A percentile compares a stretch with the other conserved stretches of the same genome.
Conservation (phyloP, 1,140 invertebrate species). For the Scaptodrosophila lebanonensis region DNA sequence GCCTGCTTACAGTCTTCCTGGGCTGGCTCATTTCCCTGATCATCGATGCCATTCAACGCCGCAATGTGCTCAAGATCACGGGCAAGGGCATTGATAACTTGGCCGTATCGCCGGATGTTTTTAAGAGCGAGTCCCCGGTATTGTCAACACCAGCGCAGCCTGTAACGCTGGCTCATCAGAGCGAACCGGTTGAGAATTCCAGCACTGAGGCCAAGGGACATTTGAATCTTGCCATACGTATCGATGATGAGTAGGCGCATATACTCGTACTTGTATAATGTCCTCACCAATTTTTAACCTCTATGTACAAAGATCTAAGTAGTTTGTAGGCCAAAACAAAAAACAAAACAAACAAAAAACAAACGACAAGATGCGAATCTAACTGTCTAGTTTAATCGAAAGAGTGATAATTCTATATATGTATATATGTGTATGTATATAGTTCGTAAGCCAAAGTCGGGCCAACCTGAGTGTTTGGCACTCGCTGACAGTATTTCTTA, state of each 20-base stretch:
- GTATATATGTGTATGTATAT: too few species aligned
- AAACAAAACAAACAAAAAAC: too few species aligned
- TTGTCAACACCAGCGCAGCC: constrained; percentile 22
- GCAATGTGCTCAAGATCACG: constrained; percentile 60
- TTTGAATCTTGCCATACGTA: constrained; percentile 61
- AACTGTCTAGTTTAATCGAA: constrained; percentile 44
- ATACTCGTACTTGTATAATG: constrained; percentile 48
- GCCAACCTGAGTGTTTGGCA: constrained; percentile 3
- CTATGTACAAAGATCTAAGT: constrained; percentile 55
- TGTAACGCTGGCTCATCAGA: too few species aligned
- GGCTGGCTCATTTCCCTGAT: constrained; percentile 85
- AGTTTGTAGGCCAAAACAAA: constrained; percentile 15
- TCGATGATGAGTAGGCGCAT: constrained; percentile 55
- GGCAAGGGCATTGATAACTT: constrained; percentile 78
- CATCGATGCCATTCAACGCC: constrained; percentile 79
- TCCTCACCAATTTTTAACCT: constrained; percentile 54
- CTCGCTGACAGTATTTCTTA: constrained; percentile 43
- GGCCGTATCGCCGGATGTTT: constrained; percentile 43
- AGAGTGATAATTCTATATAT: constrained; percentile 61
- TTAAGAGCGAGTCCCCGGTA: constrained; percentile 38
- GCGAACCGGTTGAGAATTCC: constrained; percentile 7
- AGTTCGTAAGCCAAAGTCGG: constrained; percentile 34
- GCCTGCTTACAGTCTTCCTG: constrained; percentile 82
- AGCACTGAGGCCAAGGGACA: constrained; percentile 38
- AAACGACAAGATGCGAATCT: constrained; percentile 30